Base-by-base conservation (phyloP, 1,140 invertebrate species). In the Trigoniulus corallinus region DNA sequence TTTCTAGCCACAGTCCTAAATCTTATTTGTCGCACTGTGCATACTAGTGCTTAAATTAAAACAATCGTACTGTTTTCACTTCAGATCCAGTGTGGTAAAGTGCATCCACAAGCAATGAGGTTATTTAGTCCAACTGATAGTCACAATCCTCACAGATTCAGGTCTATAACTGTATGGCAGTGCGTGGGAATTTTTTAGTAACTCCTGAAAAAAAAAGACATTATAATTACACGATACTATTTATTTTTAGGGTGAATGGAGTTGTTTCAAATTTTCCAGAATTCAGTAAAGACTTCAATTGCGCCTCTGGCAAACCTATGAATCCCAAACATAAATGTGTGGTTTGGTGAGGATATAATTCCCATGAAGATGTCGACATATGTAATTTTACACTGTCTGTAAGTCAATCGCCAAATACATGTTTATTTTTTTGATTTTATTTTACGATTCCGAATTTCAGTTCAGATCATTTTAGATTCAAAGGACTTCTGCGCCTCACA, bases 311-410 rank as follows among this genome's bases (percentile, higher is more conserved):
- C 1, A 79, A 82, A 0, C 76, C 73, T 25, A 92, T 95, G 87
- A 94, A 95, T 67, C 88, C 89, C 1, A 59, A 64, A 15, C 72
- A 86, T 0, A 95, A 93, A 64, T 97, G 92, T 69, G 86, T 91
- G 59, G 89, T 92, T 56, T 94, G 87, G 67, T 96, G 63, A 63
- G 67, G n/a, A n/a, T n/a, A n/a, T n/a, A n/a, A n/a, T n/a, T n/a
- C n/a, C n/a, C n/a, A n/a, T n/a, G n/a, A n/a, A n/a, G n/a, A n/a
- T n/a, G n/a, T n/a, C n/a, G n/a, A n/a, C n/a, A n/a, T n/a, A n/a
- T n/a, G n/a, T n/a, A n/a, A n/a, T n/a, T n/a, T n/a, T n/a, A n/a
- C n/a, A n/a, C n/a, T n/a, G n/a, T n/a, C n/a, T n/a, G n/a, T n/a
- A n/a, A n/a, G n/a, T n/a, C n/a, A n/a, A n/a, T n/a, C n/a, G n/a